A percentile compares a stretch with the other conserved stretches of the same genome.
phyloP scores from a whole-genome alignment of 2,888 invertebrate species.

The Drosophila algonquin region DNA sequence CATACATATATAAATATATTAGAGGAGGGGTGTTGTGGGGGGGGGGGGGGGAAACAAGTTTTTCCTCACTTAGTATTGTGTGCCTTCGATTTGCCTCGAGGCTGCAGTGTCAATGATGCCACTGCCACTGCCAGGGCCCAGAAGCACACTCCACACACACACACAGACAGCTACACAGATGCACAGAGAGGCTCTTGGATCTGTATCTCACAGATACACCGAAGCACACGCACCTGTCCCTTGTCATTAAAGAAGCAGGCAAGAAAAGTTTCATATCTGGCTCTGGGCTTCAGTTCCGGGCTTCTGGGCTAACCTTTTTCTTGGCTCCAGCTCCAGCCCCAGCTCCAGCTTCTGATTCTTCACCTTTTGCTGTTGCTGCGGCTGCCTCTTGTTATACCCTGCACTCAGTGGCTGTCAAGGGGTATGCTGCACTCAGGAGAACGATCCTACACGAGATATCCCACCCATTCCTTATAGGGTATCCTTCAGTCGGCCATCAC shows the following conservation, averaged over 20 bases:
- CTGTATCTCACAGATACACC: neutral
- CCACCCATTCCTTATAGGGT: no score
- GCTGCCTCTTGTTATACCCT: neutral
- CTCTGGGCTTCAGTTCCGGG: neutral
- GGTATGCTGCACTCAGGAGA: no score
- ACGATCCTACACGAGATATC: no score
- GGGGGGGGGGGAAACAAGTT: conserved; percentile 7
- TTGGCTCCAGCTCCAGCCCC: neutral
- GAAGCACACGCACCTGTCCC: conserved; percentile 38
- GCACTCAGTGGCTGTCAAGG: no score
- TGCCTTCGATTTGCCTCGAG: conserved; percentile 7
- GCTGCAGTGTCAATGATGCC: conserved; percentile 14
- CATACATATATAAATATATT: conserved; percentile 1
- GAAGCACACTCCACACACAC: conserved; percentile 14
- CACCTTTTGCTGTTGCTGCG: no score
- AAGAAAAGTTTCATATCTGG: conserved; percentile 31
- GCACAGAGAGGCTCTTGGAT: conserved; percentile 1
- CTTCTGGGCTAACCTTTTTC: neutral
- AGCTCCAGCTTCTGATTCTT: no score
- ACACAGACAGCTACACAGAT: neutral
- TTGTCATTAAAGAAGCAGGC: conserved; percentile 34
- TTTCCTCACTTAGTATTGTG: conserved; percentile 6
- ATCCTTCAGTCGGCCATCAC: neutral
- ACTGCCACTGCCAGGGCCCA: conserved; percentile 6
- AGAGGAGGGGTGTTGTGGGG: no score